Evolutionary conservation across 2,113 vertebrate genomes (phyloP).

Genomic region (Halichoeres trimaculatus): DNA sequence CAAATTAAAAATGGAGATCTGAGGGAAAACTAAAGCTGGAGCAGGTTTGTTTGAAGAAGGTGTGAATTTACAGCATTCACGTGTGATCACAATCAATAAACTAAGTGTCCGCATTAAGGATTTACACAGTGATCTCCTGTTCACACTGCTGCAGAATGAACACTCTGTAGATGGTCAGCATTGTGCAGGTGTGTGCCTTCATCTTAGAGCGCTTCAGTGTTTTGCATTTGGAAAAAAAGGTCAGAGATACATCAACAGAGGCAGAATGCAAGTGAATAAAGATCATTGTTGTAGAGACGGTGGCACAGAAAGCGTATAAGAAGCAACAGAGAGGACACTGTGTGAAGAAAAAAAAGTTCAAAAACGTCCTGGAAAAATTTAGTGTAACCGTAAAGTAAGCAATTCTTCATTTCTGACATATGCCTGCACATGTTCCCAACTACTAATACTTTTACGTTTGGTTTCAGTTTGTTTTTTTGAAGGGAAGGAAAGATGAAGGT

Average conservation of each 20-base stretch:
- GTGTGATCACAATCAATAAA: conserved; percentile 22
- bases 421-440: no score
- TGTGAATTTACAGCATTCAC: conserved; percentile 8
- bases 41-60: conserved; percentile 21
- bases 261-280: conserved; percentile 53
- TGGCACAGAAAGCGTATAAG: conserved; percentile 1
- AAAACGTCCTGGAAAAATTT: background rate
- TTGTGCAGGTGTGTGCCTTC: conserved; percentile 58
- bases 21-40: conserved; percentile 28
- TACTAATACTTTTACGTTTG: no score
- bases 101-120: background rate
- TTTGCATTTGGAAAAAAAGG: conserved; percentile 60
- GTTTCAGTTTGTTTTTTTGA: no score
- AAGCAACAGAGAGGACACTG: background rate
- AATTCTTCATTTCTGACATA: no score
- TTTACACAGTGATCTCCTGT: conserved; percentile 25
- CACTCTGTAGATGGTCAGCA: conserved; percentile 37
- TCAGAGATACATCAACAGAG: conserved; percentile 54
- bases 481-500: background rate
- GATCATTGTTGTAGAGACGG: conserved; percentile 55
- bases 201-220: conserved; percentile 43
- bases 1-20: conserved; percentile 47
- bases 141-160: conserved; percentile 36
- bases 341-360: background rate
- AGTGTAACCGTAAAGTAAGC: no score